Percentiles rank a stretch among this genome's conserved stretches.
These are phyloP conservation scores for Collichthys lucidus DNA, from an alignment of 2,113 vertebrate genomes.

Conservation along the genomic window DNA sequence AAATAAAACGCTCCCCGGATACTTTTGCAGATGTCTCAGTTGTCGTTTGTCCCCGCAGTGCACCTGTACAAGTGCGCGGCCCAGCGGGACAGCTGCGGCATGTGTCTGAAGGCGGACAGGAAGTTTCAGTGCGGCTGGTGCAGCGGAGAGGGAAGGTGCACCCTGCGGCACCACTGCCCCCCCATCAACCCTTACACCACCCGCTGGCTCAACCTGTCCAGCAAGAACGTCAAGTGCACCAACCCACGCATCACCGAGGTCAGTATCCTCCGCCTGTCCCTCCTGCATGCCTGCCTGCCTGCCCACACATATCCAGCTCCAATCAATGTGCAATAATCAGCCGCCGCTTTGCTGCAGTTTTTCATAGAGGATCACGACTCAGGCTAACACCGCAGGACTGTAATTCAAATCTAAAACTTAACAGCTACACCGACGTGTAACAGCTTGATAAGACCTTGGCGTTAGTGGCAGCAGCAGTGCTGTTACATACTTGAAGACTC, in stretches of 20 bases:
- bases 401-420: background rate
- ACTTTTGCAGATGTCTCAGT: background rate
- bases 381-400: background rate
- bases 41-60: conserved; percentile 81
- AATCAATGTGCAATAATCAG: conserved; percentile 47
- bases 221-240: conserved; percentile 94
- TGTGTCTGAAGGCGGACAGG: conserved; percentile 95
- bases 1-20: conserved; percentile 2
- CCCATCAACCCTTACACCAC: conserved; percentile 81
- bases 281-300: background rate
- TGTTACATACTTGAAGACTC: conserved; percentile 9
- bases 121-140: conserved; percentile 99
- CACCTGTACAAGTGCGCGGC: conserved; percentile 98
- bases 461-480: background rate
- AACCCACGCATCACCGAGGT: conserved; percentile 98
- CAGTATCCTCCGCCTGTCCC: conserved; percentile 53
- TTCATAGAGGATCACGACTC: background rate
- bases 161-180: conserved; percentile 89
- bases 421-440: background rate
- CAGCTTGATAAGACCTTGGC: conserved; percentile 7
- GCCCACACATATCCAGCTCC: conserved; percentile 21
- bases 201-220: conserved; percentile 95
- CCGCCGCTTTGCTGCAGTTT: background rate
- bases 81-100: conserved; percentile 96
- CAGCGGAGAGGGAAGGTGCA: conserved; percentile 89